Conservation (phyloP, 2,888 invertebrate genomes). For the Sphinx pinastri region DNA sequence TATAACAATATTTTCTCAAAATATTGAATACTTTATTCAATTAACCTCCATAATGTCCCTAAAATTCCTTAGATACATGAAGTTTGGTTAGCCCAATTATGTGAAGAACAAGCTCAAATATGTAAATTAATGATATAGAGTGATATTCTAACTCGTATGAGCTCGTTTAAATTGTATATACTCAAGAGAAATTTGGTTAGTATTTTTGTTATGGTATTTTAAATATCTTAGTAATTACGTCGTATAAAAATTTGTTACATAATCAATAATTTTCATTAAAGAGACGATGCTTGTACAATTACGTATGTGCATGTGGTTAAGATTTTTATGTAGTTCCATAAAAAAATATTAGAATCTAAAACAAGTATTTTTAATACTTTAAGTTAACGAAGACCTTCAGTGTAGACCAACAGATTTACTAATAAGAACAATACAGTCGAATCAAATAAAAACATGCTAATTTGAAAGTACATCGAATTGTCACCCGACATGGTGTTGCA, state of each 20-base stretch:
- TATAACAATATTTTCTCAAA: not conserved
- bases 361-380: too few relatives aligned
- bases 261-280: too few relatives aligned
- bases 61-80: not conserved
- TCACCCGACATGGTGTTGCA: constrained; percentile 41
- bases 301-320: too few relatives aligned
- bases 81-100: not conserved
- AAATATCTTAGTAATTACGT: not conserved
- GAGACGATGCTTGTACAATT: too few relatives aligned
- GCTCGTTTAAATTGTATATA: not conserved
- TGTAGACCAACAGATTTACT: too few relatives aligned
- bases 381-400: too few relatives aligned
- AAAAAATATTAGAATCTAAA: too few relatives aligned
- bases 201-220: not conserved
- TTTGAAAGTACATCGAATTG: constrained; percentile 27
- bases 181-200: not conserved
- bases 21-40: not conserved
- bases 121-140: not conserved
- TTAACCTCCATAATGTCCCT: not conserved
- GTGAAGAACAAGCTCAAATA: not conserved
- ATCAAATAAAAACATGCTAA: not conserved
- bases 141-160: not conserved
- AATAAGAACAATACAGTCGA: not conserved
- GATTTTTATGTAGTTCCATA: too few relatives aligned
- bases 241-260: too few relatives aligned